phyloP scores from a whole-genome alignment of 2,113 vertebrate genomes.

The Phyllopteryx taeniolatus region DNA sequence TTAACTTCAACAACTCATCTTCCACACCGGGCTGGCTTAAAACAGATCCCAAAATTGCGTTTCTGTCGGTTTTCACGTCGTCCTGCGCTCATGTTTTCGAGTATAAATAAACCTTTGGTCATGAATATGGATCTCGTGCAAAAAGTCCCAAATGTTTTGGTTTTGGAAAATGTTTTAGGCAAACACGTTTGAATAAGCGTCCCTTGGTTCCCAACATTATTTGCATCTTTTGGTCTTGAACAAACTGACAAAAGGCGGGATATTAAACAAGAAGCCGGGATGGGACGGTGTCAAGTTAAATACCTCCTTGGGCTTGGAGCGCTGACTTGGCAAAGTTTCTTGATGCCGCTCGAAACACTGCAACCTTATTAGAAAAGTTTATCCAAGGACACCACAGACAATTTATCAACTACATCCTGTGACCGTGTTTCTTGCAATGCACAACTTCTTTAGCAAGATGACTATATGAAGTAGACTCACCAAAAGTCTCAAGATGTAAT shows the following conservation, averaged over 20 bases:
- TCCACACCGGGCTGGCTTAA: slow-evolving; percentile 51
- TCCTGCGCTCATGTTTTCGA: not conserved
- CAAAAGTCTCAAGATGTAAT: too few species aligned
- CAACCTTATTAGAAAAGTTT: slow-evolving; percentile 65
- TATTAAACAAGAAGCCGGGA: slow-evolving; percentile 40
- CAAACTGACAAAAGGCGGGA: slow-evolving; percentile 30
- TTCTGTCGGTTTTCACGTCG: slow-evolving; percentile 15
- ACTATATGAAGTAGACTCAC: too few species aligned
- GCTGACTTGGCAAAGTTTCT: slow-evolving; percentile 65
- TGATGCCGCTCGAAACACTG: slow-evolving; percentile 35
- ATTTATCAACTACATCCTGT: not conserved
- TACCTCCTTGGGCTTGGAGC: slow-evolving; percentile 57
- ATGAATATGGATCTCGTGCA: slow-evolving; percentile 7
- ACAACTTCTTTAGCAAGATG: too few species aligned
- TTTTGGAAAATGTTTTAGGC: slow-evolving; percentile 1
- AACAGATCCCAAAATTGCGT: slow-evolving; percentile 44
- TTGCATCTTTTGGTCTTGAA: not conserved
- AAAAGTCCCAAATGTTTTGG: slow-evolving; percentile 1
- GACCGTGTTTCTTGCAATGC: not conserved
- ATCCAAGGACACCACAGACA: slow-evolving; percentile 55
- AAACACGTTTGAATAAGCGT: not conserved
- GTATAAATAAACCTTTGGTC: slow-evolving; percentile 1
- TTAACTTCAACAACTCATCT: slow-evolving; percentile 48
- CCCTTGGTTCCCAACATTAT: not conserved
- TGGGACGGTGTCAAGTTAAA: slow-evolving; percentile 55